Evolutionary conservation across 2,797 vertebrate genomes (phyloP), one percentile per base, ranked within the genome.

Genomic region (Halcyon badia): DNA sequence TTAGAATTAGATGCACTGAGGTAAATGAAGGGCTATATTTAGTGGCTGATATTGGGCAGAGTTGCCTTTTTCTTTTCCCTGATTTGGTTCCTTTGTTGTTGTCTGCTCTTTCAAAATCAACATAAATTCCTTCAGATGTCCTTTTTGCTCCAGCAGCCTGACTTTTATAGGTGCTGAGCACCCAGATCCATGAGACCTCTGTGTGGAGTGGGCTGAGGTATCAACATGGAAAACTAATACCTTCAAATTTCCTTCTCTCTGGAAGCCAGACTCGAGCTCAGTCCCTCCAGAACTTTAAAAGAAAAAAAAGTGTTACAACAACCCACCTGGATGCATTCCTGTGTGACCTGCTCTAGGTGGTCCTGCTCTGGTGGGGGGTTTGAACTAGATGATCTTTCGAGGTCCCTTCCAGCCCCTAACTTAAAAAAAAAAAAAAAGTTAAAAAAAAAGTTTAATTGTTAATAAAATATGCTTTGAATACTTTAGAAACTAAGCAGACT

Each of bases 1-100:
- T 98, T 98, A 97, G 97, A 98, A 98, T 98, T 97, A 98, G 97
- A 97, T 97, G 95, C 94, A 83, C 65, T 96, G 97, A 97, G 97
- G 98, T 97, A 97, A 98, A 91, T 87, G 94, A 94, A 97, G 97
- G 92, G 78, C 90, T 98, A 37, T 97, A 96, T 97, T 98, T 98
- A 97, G 97, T 97, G 96, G 93, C 94, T 91, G 93, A 91, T 93
- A 68, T 35, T 98, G 93, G 97, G 96, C 8, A 15, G 90, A 95
- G 92, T 96, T 95, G 78, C 92, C 92, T 95, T 81, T 81, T 71
- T 93, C 96, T 94, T 96, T 70, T 18, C 69, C 78, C 94, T 83
- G 62, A 86, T 97, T 97, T 97, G 83, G 90, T 97, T 96, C 95
- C 89, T 97, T 97, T 97, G 94, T 97, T 95, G 94, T 87, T 96